Base-by-base conservation (phyloP, 1,140 invertebrate genomes). In the Streblospio benedicti region DNA sequence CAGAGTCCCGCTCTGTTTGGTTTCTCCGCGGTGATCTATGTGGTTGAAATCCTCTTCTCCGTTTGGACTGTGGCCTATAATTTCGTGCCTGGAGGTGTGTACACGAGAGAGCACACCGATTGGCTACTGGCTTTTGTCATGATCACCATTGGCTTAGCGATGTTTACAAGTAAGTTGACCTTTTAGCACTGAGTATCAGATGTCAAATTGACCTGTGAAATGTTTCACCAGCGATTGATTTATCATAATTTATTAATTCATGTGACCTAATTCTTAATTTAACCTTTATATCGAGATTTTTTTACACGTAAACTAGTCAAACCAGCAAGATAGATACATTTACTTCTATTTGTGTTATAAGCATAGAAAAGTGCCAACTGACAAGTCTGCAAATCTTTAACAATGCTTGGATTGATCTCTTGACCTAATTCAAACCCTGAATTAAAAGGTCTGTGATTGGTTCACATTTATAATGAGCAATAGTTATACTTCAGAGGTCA, bases 1-100 rank as follows among this genome's bases (percentile, higher is more conserved):
- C 69, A 72, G n/a, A 71, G 74, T 28, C 68, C 61, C 2, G 59
- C 69, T 18, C 67, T 69, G 18, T 62, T 76, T 18, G 61, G 69
- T 18, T 44, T 76, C n/a, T 66, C 74, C 18, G 65, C 75, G 44
- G n/a, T 72, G 5, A 65, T 65, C 3, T 79, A 70, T 58, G 59
- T 78, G 20, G 52, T 66, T 6, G 67, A 78, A 66, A 71, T 75
- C 23, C 66, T 79, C 45, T 78, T 77, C 62, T 72, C 70, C 35
- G 76, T 79, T 16, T 79, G 77, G 77, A 78, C 76, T 0, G 71
- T 76, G 9, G 77, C 77, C 0, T 79, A 71, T 61, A 79, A 79
- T 62, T 78, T 79, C 69, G 77, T 78, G 5, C 77, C 76, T 25
- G 74, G 76, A 28, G 77, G 77, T 18, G 70, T 65, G 16, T 77